Percentiles rank a stretch among this genome's conserved stretches.
These are phyloP conservation scores for Dipus sagitta DNA, from an alignment of 2,797 vertebrate genomes.

Conservation along the genomic window DNA sequence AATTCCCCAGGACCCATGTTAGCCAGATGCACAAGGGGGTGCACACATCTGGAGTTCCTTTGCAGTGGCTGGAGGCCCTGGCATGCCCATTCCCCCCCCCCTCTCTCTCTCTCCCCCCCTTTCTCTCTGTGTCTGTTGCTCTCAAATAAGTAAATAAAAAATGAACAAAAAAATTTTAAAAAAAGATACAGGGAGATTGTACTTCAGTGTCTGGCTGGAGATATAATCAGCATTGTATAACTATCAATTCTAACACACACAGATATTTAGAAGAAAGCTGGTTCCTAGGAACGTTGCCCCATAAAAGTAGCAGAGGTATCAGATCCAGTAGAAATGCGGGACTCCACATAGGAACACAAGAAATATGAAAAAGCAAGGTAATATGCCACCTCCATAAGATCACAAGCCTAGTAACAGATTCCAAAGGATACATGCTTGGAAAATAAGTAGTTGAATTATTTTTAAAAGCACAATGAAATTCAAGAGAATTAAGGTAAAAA, in stretches of 20 bases:
- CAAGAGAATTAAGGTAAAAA: background rate
- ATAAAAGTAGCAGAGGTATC: background rate
- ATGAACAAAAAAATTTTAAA: no score
- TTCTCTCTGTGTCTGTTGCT: no score
- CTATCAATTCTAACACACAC: background rate
- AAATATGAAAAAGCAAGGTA: background rate
- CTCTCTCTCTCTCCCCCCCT: no score
- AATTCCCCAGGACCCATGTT: no score
- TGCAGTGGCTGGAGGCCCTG: no score
- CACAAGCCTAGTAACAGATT: background rate
- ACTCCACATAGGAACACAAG: background rate
- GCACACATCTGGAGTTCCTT: no score
- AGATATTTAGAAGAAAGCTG: background rate
- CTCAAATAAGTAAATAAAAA: no score
- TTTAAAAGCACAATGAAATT: background rate
- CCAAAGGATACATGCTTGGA: background rate
- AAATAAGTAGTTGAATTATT: background rate
- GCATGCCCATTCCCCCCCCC: no score
- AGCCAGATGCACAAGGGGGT: no score
- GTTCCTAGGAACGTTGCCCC: background rate
- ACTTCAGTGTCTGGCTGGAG: background rate
- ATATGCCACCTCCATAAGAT: background rate
- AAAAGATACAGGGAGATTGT: background rate
- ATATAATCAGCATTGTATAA: background rate
- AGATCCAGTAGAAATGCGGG: background rate